Conservation (phyloP, 2,113 vertebrate genomes). For the Channa maculata region DNA sequence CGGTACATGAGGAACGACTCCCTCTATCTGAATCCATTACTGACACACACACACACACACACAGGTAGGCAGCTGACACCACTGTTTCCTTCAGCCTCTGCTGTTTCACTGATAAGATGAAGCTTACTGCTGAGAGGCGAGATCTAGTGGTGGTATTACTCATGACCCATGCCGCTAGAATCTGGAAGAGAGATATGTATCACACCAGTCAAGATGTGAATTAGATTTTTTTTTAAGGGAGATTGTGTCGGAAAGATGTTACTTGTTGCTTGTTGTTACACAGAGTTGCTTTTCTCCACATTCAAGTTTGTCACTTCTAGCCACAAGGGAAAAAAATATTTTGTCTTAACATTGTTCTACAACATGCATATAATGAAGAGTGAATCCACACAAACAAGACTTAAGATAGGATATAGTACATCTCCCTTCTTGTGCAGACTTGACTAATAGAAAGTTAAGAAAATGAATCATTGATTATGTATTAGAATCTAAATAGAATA, state of each 20-base stretch:
- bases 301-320: not conserved
- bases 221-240: slow-evolving; percentile 11
- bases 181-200: slow-evolving; percentile 18
- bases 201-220: slow-evolving; percentile 6
- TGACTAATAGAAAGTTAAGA: too few species aligned
- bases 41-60: slow-evolving; percentile 36
- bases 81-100: slow-evolving; percentile 50
- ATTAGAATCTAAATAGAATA: too few species aligned
- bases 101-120: slow-evolving; percentile 57
- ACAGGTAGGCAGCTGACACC: slow-evolving; percentile 49
- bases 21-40: slow-evolving; percentile 59
- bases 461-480: too few species aligned
- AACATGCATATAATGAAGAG: not conserved
- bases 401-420: too few species aligned
- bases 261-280: slow-evolving; percentile 33
- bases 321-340: not conserved
- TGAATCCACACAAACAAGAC: not conserved
- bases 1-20: slow-evolving; percentile 41
- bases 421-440: too few species aligned
- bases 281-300: not conserved
- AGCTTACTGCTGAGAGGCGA: slow-evolving; percentile 47
- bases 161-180: slow-evolving; percentile 28
- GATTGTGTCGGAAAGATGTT: slow-evolving; percentile 8
- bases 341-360: not conserved
- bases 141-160: slow-evolving; percentile 32